A percentile compares a stretch with the other conserved stretches of the same genome.
These are phyloP conservation scores for Xestia xanthographa DNA, from an alignment of 2,888 invertebrate genomes.

Conservation along the genomic window DNA sequence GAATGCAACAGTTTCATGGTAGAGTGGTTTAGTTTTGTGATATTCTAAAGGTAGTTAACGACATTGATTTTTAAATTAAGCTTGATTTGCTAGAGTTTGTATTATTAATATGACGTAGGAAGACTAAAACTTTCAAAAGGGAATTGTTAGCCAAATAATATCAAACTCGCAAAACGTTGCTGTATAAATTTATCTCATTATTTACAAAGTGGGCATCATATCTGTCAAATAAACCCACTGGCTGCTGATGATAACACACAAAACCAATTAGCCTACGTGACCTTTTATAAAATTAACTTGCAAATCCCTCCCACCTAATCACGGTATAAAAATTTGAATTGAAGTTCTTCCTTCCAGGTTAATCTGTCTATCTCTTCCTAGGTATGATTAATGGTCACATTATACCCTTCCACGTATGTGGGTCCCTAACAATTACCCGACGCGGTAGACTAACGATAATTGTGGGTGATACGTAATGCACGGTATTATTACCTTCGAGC, in stretches of 20 bases:
- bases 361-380: constrained; percentile 48
- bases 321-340: constrained; percentile 32
- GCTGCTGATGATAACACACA: neutral
- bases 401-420: constrained; percentile 35
- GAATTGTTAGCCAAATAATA: neutral
- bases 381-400: constrained; percentile 51
- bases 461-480: constrained; percentile 44
- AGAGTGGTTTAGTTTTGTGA: neutral
- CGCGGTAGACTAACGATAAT: constrained; percentile 56
- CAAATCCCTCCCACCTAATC: constrained; percentile 23
- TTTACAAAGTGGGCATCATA: neutral
- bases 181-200: neutral
- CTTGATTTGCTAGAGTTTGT: neutral
- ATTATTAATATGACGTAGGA: neutral
- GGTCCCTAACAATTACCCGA: constrained; percentile 47
- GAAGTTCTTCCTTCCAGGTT: constrained; percentile 40
- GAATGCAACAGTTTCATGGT: constrained; percentile 42
- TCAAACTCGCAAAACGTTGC: neutral
- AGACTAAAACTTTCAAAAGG: neutral
- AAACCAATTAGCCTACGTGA: neutral
- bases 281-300: neutral
- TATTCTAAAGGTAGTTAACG: neutral
- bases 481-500: constrained; percentile 44
- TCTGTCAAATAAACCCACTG: neutral
- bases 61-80: neutral